A percentile compares a stretch with the other conserved stretches of the same genome.
phyloP scores from a whole-genome alignment of 2,888 invertebrate species.

The Iphiclides podalirius region DNA sequence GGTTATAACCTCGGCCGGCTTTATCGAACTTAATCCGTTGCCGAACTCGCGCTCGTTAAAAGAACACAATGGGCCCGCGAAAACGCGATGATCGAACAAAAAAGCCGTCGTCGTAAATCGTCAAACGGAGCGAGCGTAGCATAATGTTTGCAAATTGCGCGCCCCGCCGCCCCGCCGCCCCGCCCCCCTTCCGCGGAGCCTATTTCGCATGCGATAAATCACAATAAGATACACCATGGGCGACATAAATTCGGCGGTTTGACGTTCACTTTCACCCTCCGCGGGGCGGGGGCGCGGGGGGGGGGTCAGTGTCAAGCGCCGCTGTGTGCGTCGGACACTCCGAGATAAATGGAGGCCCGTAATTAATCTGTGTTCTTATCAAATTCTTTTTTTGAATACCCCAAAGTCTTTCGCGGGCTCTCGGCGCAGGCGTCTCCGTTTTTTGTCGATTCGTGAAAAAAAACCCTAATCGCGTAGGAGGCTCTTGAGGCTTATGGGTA shows the following conservation, averaged over 20 bases:
- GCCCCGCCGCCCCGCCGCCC: slow-evolving; percentile 29
- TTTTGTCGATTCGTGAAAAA: too few relatives aligned
- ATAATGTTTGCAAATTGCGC: slow-evolving; percentile 61
- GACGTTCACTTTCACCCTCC: slow-evolving; percentile 40
- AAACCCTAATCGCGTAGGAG: too few relatives aligned
- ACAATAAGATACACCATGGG: slow-evolving; percentile 42
- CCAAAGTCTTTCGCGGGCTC: not conserved
- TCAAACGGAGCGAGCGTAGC: slow-evolving; percentile 38
- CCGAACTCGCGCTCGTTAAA: slow-evolving; percentile 5
- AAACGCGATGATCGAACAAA: slow-evolving; percentile 35
- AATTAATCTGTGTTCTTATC: slow-evolving; percentile 15
- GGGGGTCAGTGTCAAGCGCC: not conserved
- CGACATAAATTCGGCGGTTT: slow-evolving; percentile 49
- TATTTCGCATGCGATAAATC: slow-evolving; percentile 54
- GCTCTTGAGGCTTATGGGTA: too few relatives aligned
- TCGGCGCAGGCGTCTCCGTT: too few relatives aligned
- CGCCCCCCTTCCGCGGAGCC: slow-evolving; percentile 45
- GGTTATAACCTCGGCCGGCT: slow-evolving; percentile 8
- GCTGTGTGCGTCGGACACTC: not conserved
- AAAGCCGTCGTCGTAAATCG: slow-evolving; percentile 32
- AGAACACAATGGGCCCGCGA: slow-evolving; percentile 30
- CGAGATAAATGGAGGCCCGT: slow-evolving; percentile 6
- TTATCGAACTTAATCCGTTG: slow-evolving; percentile 29
- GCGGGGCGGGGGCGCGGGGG: not conserved
- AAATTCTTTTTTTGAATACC: slow-evolving; percentile 5